Evolutionary conservation across 2,888 invertebrate species (phyloP).

Genomic region (Gastrophysa polygoni): DNA sequence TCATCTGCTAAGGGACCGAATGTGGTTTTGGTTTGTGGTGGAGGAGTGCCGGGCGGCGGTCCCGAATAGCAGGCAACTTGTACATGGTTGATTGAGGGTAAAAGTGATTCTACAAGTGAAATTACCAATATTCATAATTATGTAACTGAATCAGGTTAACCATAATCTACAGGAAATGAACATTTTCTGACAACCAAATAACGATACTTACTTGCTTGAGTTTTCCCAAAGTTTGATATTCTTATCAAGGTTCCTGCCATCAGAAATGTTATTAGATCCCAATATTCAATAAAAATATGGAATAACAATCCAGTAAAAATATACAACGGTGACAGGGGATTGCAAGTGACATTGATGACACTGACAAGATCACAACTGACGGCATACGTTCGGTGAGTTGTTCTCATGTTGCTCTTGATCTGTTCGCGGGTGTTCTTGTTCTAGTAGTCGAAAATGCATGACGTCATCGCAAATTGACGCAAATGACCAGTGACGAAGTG

Average conservation of each 20-base stretch:
- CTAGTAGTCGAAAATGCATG: too few relatives aligned
- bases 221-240: constrained; percentile 64
- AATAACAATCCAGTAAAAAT: background rate
- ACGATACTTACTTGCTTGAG: constrained; percentile 68
- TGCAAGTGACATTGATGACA: too few relatives aligned
- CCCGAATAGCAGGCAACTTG: constrained; percentile 57
- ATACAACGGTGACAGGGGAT: background rate
- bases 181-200: constrained; percentile 2
- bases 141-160: background rate
- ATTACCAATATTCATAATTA: constrained; percentile 6
- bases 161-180: background rate
- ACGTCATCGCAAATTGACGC: too few relatives aligned
- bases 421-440: too few relatives aligned
- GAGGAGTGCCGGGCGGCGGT: constrained; percentile 63
- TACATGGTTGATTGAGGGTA: constrained; percentile 54
- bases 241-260: constrained; percentile 78
- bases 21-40: constrained; percentile 71
- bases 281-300: background rate
- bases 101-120: constrained; percentile 21
- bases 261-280: constrained; percentile 46
- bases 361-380: too few relatives aligned
- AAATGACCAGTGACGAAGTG: too few relatives aligned
- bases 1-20: constrained; percentile 88
- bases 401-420: too few relatives aligned
- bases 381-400: too few relatives aligned